A percentile compares a stretch with the other conserved stretches of the same genome.
Conservation (phyloP, 2,113 vertebrate genomes). For the Laticauda colubrina region DNA sequence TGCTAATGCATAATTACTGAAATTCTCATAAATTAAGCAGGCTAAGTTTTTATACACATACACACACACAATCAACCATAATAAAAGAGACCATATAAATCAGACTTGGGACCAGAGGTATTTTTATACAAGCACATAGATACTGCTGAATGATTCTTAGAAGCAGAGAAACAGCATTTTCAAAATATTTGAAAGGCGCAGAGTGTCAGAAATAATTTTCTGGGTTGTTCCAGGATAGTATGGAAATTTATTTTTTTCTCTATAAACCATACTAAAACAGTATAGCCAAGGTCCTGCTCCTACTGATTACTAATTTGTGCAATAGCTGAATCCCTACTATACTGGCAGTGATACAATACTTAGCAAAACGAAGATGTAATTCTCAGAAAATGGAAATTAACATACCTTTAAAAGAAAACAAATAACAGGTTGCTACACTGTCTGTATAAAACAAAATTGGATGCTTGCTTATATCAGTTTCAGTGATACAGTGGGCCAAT, state of each 20-base stretch:
- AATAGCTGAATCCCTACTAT: constrained; percentile 1
- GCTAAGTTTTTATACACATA: constrained; percentile 11
- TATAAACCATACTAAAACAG: constrained; percentile 29
- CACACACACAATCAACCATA: constrained; percentile 11
- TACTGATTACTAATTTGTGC: constrained; percentile 21
- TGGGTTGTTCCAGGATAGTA: constrained; percentile 16
- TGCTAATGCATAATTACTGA: constrained; percentile 17
- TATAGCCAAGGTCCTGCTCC: constrained; percentile 18
- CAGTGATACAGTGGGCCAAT: not conserved
- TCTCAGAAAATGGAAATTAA: constrained; percentile 13
- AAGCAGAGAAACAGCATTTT: constrained; percentile 11
- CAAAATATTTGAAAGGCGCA: not conserved
- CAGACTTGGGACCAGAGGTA: constrained; percentile 17
- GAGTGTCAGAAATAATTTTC: constrained; percentile 23
- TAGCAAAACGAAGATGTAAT: constrained; percentile 20
- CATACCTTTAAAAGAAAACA: not conserved
- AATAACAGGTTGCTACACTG: constrained; percentile 7
- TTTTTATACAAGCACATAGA: not conserved
- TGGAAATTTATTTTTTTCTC: constrained; percentile 31
- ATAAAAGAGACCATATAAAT: constrained; percentile 1
- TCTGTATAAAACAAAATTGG: constrained; percentile 17
- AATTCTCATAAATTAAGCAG: constrained; percentile 46
- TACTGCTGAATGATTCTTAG: not conserved
- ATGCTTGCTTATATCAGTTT: constrained; percentile 28
- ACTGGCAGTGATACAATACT: not conserved